Base-by-base conservation (phyloP, 2,797 vertebrate genomes). In the Cyclura pinguis region DNA sequence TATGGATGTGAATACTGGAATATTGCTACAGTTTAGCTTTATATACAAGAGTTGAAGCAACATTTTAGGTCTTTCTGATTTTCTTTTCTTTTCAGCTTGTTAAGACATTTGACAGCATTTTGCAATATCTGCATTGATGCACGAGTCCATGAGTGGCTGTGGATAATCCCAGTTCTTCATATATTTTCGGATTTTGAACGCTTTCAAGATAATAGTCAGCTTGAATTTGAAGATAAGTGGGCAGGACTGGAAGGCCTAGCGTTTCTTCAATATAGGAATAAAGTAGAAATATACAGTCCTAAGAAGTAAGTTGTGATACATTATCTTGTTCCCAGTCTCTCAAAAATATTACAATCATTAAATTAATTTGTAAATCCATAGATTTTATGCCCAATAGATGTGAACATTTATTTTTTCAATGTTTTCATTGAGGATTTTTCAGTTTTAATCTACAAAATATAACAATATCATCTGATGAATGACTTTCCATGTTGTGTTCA, bases 141-240 rank as follows among this genome's bases (percentile, higher is more conserved):
- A 0, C 0, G 0, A 0, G 1, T 95, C 0, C 6, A 57, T 0
- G 1, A 5, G 1, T 99, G 98, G 98, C 96, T 99, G 91, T 90
- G 98, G 91, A 78, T 96, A 1, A 93, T 99, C n/a, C 99, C 99
- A 0, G 95, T 99, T 8, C 91, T 98, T 77, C 98, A 99, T 94
- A 94, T 96, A 55, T 78, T 98, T 4, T 92, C 78, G 87, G 97
- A 94, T 3, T 95, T 90, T 84, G 38, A 94, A 4, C 80, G 80
- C 6, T 32, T 38, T 55, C 14, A 20, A 38, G n/a, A 5, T 81
- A 84, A 50, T 77, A 3, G 5, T 1, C 22, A 4, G 16, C 9
- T 27, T 0, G 88, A 88, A 29, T 8, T 89, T 0, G 97, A 98
- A 86, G 96, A 96, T 14, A 14, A 1, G 27, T 98, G 97, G 97